A percentile compares a stretch with the other conserved stretches of the same genome.
These are phyloP conservation scores for Ceratoteleas bidentatus DNA, from an alignment of 1,140 invertebrate genomes.

Conservation along the genomic window DNA sequence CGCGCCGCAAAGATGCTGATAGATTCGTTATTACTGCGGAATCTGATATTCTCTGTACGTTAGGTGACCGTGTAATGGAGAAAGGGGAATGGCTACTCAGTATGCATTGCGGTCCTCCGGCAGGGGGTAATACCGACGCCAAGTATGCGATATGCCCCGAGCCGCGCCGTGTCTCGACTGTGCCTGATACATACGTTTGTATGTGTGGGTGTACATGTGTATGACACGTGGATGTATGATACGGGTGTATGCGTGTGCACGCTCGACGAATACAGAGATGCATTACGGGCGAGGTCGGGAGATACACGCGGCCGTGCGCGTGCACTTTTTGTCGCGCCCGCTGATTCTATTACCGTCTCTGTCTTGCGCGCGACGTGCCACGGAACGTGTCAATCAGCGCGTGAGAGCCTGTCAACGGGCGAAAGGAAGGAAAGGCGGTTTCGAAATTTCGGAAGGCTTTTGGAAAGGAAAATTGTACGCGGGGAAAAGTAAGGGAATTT, in stretches of 20 bases:
- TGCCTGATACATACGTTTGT: slow-evolving; percentile 20
- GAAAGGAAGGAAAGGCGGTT: not conserved
- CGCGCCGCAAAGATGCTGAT: slow-evolving; percentile 64
- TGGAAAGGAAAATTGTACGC: too few relatives aligned
- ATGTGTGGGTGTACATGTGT: slow-evolving; percentile 27
- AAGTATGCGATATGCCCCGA: slow-evolving; percentile 73
- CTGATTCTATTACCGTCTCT: slow-evolving; percentile 14
- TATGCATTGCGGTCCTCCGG: slow-evolving; percentile 79
- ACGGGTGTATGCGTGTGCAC: slow-evolving; percentile 47
- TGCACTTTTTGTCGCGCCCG: slow-evolving; percentile 14
- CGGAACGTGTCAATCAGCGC: slow-evolving; percentile 30
- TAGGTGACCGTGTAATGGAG: slow-evolving; percentile 77
- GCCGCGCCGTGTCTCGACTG: not conserved
- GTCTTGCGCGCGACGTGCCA: slow-evolving; percentile 10
- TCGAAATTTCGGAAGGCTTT: too few relatives aligned
- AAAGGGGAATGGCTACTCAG: slow-evolving; percentile 77
- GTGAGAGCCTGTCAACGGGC: slow-evolving; percentile 10
- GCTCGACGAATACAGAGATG: slow-evolving; percentile 48
- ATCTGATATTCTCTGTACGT: slow-evolving; percentile 75
- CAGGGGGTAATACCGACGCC: slow-evolving; percentile 73
- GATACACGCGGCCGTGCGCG: slow-evolving; percentile 12
- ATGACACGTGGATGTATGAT: slow-evolving; percentile 13
- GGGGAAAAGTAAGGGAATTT: too few relatives aligned
- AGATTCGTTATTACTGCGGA: slow-evolving; percentile 76
- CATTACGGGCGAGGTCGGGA: slow-evolving; percentile 41